Conservation (phyloP, 2,797 vertebrate species). For the Bradypus variegatus region DNA sequence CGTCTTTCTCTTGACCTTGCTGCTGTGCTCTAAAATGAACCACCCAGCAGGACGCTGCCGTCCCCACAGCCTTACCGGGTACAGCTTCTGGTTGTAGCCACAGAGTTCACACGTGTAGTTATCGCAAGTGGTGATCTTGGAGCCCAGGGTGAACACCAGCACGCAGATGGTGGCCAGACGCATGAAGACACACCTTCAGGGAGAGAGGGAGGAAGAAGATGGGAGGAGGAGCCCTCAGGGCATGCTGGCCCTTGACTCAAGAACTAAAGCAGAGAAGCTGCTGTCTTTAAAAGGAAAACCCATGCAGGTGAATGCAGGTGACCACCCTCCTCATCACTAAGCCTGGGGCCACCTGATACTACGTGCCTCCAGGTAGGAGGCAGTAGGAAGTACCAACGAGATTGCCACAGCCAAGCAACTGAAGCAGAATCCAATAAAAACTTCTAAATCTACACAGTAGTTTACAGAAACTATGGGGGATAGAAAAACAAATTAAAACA, state of each 20-base stretch:
- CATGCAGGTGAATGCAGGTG: neutral
- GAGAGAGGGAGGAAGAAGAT: no score
- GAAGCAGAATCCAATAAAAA: neutral
- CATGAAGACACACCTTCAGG: constrained; percentile 91
- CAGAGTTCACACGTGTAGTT: constrained; percentile 74
- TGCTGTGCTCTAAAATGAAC: neutral
- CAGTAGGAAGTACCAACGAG: neutral
- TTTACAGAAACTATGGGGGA: neutral
- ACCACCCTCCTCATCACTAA: neutral
- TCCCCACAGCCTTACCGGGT: constrained; percentile 79
- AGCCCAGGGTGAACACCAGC: constrained; percentile 89
- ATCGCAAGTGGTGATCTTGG: constrained; percentile 82
- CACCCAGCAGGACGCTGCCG: accelerated
- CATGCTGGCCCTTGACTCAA: neutral
- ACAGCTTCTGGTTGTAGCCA: constrained; percentile 87
- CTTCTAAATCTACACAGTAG: neutral
- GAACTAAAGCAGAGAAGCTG: neutral
- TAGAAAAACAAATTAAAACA: neutral
- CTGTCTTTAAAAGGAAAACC: neutral
- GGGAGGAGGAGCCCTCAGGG: neutral
- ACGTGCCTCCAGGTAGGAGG: neutral
- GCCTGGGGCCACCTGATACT: no score
- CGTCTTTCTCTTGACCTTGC: neutral
- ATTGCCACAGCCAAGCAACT: neutral
- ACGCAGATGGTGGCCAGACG: constrained; percentile 90